Evolutionary conservation across 2,113 vertebrate species (phyloP), one percentile per base, ranked within the genome.

Genomic region (Notarius quadriscutis): DNA sequence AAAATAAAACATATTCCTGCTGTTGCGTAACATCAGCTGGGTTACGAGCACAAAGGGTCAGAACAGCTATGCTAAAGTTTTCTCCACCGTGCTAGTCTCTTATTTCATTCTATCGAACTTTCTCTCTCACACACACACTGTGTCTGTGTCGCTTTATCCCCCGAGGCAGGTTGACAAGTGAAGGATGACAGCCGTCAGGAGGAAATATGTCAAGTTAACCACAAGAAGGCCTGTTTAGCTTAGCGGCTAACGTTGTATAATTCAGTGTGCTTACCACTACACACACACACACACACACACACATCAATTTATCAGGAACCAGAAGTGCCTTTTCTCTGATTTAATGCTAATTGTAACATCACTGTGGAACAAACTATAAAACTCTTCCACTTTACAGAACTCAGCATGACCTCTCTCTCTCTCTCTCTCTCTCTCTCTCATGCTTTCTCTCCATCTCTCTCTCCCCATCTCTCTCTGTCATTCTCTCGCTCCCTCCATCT

Each of bases 161-260:
- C 88, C 86, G 86, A 63, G 27, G 34, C 62, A 25, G 84, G 62
- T 77, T 85, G 90, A 91, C 87, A 87, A 89, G 90, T 48, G 50
- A 41, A 78, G 82, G 86, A 84, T 84, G 83, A 89, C 71, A 58
- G 81, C 84, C 82, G 75, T 86, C 84, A 81, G 79, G 27, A 81
- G 55, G 78, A 86, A 84, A 62, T 74, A 80, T 82, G 48, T 58
- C 85, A 74, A 9, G 34, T 82, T 63, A 83, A 71, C 34, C 80
- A 65, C 84, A 62, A 75, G 71, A 86, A 69, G 83, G 65, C 50
- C 57, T 80, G 83, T 84, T 88, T 67, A 75, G 67, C 72, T 51
- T 63, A 48, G n/a, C 63, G 14, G 25, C 72, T 69, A 58, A 67
- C 55, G 50, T 72, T 30, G 63, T 78, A 74, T 77, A 48, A n/a